Percentiles rank a stretch among this genome's conserved stretches.
Conservation (phyloP, 2,797 vertebrate species). For the Odontamblyopus lacepedii region DNA sequence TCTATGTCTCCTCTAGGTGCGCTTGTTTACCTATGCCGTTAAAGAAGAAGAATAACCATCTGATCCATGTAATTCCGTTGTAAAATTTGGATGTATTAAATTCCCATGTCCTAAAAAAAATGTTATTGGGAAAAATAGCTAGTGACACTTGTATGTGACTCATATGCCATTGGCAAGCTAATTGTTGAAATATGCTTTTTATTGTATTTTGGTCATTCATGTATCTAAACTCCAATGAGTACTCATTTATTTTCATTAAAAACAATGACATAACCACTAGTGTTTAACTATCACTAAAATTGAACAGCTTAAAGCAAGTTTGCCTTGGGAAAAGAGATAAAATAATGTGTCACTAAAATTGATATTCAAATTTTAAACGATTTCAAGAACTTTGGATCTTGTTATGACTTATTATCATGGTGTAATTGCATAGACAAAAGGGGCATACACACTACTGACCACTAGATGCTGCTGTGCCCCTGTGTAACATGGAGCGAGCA, state of each 20-base stretch:
- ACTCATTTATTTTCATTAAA: not conserved
- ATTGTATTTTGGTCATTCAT: too few relatives aligned
- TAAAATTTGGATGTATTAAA: too few relatives aligned
- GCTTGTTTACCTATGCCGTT: too few relatives aligned
- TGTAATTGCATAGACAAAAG: slow-evolving; percentile 1
- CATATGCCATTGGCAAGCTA: too few relatives aligned
- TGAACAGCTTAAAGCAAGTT: not conserved
- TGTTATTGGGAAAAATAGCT: too few relatives aligned
- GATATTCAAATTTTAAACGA: not conserved
- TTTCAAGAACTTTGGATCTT: not conserved
- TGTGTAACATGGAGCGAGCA: slow-evolving; percentile 33
- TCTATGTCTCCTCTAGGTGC: too few relatives aligned
- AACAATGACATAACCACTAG: not conserved
- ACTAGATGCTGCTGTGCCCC: slow-evolving; percentile 75
- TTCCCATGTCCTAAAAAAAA: too few relatives aligned
- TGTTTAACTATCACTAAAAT: not conserved
- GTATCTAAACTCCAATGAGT: too few relatives aligned
- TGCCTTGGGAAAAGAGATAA: not conserved
- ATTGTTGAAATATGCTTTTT: too few relatives aligned
- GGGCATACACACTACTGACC: slow-evolving; percentile 23
- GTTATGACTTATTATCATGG: slow-evolving; percentile 25
- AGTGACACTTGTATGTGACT: too few relatives aligned
- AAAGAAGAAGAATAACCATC: too few relatives aligned
- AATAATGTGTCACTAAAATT: not conserved
- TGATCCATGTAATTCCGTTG: too few relatives aligned